Evolutionary conservation across 2,888 invertebrate genomes (phyloP).

Genomic region (Eilema caniola): DNA sequence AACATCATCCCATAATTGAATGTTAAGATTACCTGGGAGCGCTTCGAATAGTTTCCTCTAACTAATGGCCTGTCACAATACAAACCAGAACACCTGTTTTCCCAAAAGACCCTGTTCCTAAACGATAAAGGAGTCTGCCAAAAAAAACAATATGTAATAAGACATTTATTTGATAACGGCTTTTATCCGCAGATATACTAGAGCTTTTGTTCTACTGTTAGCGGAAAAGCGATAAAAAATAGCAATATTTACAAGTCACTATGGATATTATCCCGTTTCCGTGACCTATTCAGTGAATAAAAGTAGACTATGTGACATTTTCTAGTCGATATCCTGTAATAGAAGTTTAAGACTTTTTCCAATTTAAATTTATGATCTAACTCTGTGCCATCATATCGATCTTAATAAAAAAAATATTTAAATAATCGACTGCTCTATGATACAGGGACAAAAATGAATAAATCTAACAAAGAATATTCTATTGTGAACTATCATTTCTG

Average conservation of each 20-base stretch:
- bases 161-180: slow-evolving; percentile 3
- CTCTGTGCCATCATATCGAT: too few species aligned
- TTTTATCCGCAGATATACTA: background rate
- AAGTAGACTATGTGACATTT: too few species aligned
- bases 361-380: too few species aligned
- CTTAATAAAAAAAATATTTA: too few species aligned
- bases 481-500: too few species aligned
- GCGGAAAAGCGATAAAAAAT: background rate
- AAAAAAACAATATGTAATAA: background rate
- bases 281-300: too few species aligned
- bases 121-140: background rate
- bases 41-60: background rate
- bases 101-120: background rate
- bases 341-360: too few species aligned
- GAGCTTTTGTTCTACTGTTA: background rate
- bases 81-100: slow-evolving; percentile 9
- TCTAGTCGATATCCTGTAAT: too few species aligned
- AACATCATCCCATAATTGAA: background rate
- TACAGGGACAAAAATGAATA: too few species aligned
- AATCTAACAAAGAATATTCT: too few species aligned
- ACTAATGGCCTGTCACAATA: slow-evolving; percentile 11
- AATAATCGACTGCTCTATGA: too few species aligned
- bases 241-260: background rate
- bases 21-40: background rate
- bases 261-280: too few species aligned